Base-by-base conservation (phyloP, 1,140 invertebrate genomes). In the Drosophila tropicalis region DNA sequence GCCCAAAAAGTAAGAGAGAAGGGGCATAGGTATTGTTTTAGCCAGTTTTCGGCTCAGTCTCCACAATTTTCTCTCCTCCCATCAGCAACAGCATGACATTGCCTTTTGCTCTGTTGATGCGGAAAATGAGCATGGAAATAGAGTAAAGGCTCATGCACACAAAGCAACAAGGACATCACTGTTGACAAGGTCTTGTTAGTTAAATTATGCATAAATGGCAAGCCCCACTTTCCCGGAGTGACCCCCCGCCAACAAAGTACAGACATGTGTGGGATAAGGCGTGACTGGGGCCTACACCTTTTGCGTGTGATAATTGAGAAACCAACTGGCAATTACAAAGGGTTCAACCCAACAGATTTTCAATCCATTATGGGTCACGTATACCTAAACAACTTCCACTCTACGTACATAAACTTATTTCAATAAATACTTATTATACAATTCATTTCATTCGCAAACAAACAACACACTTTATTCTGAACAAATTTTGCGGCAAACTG, bases 191-290 rank as follows among this genome's bases (percentile, higher is more conserved):
- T 79, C 83, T 83, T 87, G 72, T 87, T 89, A 87, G 83, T 89
- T 89, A 84, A 87, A 87, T 87, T 83, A 87, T 87, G 83, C 80
- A 87, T 89, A 83, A 71, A 89, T 67, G 79, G 79, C 68, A 78
- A 74, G 61, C 75, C 74, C 63, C 44, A n/a, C 22, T 10, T 10
- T 9, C 34, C 17, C 17, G 3, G 2, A 29, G 29, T 29, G 29
- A 29, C 17, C 6, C 7, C 17, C 17, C 19, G 12, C 7, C 44
- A 47, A 55, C 40, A 12, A 19, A 67, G 55, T 72, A 72, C 54
- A 62, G 5, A 54, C 54, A 39, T 62, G 39, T 65, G 13, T 47
- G 22, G 56, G 40, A 7, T 13, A 25, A 60, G 67, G 72, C 77
- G 69, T 51, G 47, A 15, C 54, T 39, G 29, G 51, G 13, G 17